Evolutionary conservation across 2,113 vertebrate species (phyloP).

Genomic region (Melanerpes aurifrons): DNA sequence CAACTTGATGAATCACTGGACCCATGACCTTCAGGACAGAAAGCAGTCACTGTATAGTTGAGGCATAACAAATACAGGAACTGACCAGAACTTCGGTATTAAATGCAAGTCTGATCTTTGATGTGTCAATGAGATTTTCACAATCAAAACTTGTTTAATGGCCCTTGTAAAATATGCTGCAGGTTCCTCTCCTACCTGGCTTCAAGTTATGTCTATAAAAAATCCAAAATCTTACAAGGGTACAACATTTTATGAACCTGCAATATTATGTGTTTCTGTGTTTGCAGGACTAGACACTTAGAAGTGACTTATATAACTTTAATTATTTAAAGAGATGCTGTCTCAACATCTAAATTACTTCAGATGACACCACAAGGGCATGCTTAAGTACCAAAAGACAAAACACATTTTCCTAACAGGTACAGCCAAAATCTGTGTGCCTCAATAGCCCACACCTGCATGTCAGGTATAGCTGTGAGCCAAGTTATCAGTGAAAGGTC

Average conservation of each 20-base stretch:
- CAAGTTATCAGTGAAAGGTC: background rate
- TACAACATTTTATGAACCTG: too few species aligned
- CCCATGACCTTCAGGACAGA: background rate
- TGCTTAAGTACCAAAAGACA: too few species aligned
- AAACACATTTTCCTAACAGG: background rate
- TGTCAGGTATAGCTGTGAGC: background rate
- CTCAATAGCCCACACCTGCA: background rate
- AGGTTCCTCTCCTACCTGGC: background rate
- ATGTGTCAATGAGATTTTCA: background rate
- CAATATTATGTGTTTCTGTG: too few species aligned
- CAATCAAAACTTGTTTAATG: background rate
- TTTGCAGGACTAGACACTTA: too few species aligned
- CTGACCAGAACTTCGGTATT: background rate
- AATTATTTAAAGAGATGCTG: background rate
- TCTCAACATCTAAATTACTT: background rate
- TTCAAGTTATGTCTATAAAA: background rate
- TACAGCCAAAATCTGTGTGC: too few species aligned
- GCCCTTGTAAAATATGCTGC: background rate
- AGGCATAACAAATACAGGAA: background rate
- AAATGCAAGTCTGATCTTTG: background rate
- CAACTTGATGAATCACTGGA: background rate
- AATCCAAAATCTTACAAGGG: too few species aligned
- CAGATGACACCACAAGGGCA: background rate
- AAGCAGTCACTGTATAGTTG: background rate
- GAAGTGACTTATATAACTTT: too few species aligned